These are phyloP conservation scores for Leptinotarsa undecemlineata DNA, from an alignment of 1,140 invertebrate species.

Conservation along the genomic window DNA sequence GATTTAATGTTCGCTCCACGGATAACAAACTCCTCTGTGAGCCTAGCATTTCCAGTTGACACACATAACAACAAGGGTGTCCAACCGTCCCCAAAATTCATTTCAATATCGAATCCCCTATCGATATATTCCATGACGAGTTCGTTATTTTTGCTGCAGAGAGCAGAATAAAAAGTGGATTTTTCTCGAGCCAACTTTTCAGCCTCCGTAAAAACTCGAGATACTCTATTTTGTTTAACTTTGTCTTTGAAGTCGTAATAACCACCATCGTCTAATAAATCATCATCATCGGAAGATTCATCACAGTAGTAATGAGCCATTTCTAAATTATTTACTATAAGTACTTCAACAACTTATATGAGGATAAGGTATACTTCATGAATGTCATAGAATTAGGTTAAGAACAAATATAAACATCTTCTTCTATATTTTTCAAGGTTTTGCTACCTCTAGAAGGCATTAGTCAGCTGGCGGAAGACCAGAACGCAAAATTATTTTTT, in stretches of 20 bases:
- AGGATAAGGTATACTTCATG: too few species aligned
- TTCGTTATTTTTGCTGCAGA: conserved; percentile 30
- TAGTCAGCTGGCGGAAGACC: too few species aligned
- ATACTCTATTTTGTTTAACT: conserved; percentile 20
- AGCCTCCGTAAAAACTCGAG: conserved; percentile 29
- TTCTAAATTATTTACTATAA: background rate
- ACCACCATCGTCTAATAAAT: conserved; percentile 36
- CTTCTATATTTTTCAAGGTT: too few species aligned
- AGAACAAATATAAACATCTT: too few species aligned
- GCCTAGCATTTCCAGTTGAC: conserved; percentile 38
- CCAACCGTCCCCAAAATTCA: conserved; percentile 42
- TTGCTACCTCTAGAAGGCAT: too few species aligned
- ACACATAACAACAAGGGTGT: conserved; percentile 45
- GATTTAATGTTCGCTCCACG: conserved; percentile 46
- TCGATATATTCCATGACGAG: conserved; percentile 30
- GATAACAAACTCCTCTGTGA: conserved; percentile 41
- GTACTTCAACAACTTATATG: too few species aligned
- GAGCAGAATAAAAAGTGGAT: conserved; percentile 28
- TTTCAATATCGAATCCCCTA: conserved; percentile 41
- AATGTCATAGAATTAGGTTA: too few species aligned
- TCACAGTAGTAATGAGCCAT: conserved; percentile 32
- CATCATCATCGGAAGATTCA: conserved; percentile 41
- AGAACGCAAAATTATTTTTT: too few species aligned
- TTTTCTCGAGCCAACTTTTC: conserved; percentile 29
- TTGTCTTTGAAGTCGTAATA: conserved; percentile 36